Evolutionary conservation across 2,888 invertebrate species (phyloP), one percentile per base, ranked within the genome.

Genomic region (Acrocyrtus sp.): DNA sequence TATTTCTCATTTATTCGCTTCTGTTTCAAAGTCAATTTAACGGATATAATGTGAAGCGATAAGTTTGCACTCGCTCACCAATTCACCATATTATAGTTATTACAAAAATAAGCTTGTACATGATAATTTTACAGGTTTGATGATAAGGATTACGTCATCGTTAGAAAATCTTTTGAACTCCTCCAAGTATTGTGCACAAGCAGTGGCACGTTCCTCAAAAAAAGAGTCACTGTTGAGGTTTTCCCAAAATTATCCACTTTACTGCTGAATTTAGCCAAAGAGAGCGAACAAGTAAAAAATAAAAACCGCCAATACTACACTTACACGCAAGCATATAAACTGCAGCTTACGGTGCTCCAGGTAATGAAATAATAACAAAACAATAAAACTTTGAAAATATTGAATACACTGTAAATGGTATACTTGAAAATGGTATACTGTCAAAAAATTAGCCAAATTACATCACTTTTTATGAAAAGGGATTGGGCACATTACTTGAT

Each of bases 251-350:
- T 81, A 12, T 68, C 78, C 15, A 15, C 48, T 2, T 27, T 78
- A 12, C 53, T 81, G 8, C 21, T 72, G 8, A 69, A 34, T 4
- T 56, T 81, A 15, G 75, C 75, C 0, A 50, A 61, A 26, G 74
- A 74, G 48, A 75, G 78, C 39, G 66, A 69, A 39, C 45, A 66
- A 57, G 69, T 79, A 1, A 67, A 72, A 41, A 62, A 74, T 17
- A 78, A 74, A 63, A 69, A 76, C 26, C 29, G 68, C 21, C 66
- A 79, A 15, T 80, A 80, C 63, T 81, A 78, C 63, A 80, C 80
- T 0, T 78, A 61, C 47, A 81, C 79, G 3, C 81, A 81, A 63
- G 75, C 76, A 0, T 81, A 79, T 56, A 81, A 81, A 65, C 58
- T 81, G 1, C 81, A 81, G 47, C 47, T 76, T 4, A 74, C 75